These are phyloP conservation scores for Arge pagana DNA, from an alignment of 2,888 invertebrate genomes.

Conservation along the genomic window DNA sequence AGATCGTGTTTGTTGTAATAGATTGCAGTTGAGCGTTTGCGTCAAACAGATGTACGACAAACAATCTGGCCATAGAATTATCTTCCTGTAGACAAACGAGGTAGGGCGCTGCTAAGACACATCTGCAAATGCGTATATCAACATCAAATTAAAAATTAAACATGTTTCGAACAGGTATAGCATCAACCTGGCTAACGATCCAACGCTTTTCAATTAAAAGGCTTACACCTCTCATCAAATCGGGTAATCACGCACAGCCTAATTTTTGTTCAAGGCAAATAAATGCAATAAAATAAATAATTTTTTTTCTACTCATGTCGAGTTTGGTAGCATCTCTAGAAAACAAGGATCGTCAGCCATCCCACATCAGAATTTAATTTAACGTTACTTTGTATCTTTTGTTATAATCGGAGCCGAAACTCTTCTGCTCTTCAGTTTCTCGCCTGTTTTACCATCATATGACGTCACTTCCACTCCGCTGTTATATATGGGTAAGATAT, in stretches of 20 bases:
- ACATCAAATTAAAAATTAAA: no score
- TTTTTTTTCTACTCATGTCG: slow-evolving; percentile 2
- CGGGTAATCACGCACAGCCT: neutral
- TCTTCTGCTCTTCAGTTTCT: slow-evolving; percentile 48
- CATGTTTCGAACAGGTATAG: no score
- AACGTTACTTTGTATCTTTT: slow-evolving; percentile 51
- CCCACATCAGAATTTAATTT: no score
- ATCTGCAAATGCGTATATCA: slow-evolving; percentile 65
- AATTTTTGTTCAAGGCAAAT: slow-evolving; percentile 10
- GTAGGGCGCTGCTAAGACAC: slow-evolving; percentile 67
- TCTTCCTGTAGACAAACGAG: slow-evolving; percentile 68
- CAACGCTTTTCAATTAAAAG: no score
- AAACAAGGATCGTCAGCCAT: no score
- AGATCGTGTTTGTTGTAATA: slow-evolving; percentile 51
- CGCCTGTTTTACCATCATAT: slow-evolving; percentile 53
- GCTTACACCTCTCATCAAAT: slow-evolving; percentile 16
- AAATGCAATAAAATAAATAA: neutral
- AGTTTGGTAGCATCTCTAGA: slow-evolving; percentile 18
- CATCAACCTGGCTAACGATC: no score
- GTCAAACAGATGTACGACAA: slow-evolving; percentile 65
- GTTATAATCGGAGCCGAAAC: slow-evolving; percentile 50
- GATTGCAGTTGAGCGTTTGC: slow-evolving; percentile 43
- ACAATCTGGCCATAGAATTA: slow-evolving; percentile 61
- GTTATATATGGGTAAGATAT: slow-evolving; percentile 52
- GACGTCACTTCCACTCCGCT: slow-evolving; percentile 51